Evolutionary conservation across 1,140 invertebrate species (phyloP), one percentile per base, ranked within the genome.

Genomic region (Argopecten irradians): DNA sequence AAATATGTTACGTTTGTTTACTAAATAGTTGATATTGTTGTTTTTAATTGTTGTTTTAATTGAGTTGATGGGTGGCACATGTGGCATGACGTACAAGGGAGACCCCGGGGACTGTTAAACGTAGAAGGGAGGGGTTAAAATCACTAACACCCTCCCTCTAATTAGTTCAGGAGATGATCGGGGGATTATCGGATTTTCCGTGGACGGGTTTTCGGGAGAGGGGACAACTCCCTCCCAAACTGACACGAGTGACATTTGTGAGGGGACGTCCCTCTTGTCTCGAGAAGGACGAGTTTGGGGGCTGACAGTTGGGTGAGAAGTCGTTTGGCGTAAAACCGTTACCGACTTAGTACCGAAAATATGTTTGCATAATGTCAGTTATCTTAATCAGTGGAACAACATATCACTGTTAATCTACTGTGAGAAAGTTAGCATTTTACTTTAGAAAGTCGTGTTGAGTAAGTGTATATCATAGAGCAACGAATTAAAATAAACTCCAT

Each of bases 31-130:
- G 55, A n/a, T 71, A 71, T 71, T 71, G 55, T 71, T 71, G 55
- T 71, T 71, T 71, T 71, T n/a, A n/a, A n/a, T n/a, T n/a, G 55
- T 71, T 71, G 55, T 71, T 71, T 71, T 71, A 71, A n/a, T 71
- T 71, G 55, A 71, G 55, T 71, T 71, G 55, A n/a, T 28, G 1
- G 11, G 0, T 71, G 55, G 55, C 55, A 71, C 55, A 71, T 71
- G n/a, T 71, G 55, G 22, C 55, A 71, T 71, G 22, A n/a, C 8
- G 5, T 71, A 46, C 55, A n/a, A n/a, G 55, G 28, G 22, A 5
- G 5, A 71, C n/a, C 1, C 7, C 0, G 55, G 55, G 14, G 55
- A 16, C n/a, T 16, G 1, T 28, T 28, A 71, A 22, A 22, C 28
- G 55, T 71, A 0, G 55, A n/a, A n/a, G 55, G 55, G n/a, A 71